Base-by-base conservation (phyloP, 2,888 invertebrate species). In the Drosophila paracracens region DNA sequence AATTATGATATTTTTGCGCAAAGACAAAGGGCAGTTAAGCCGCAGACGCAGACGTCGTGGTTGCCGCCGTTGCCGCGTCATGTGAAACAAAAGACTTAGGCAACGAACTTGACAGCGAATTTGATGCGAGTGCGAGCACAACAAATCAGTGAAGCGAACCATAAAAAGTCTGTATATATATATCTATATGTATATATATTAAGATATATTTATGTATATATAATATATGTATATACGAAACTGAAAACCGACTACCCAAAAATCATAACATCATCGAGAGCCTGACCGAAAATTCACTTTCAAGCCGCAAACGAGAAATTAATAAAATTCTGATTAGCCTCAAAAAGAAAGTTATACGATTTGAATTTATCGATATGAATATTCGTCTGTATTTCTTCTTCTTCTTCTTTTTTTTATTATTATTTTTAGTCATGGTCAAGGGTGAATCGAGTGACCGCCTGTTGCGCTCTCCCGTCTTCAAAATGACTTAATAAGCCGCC, bases 401-500 rank as follows among this genome's bases (percentile, higher is more conserved):
- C 31, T 29, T 43, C 25, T 25, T 36, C 13, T 57, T 16, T 18
- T 36, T 40, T 0, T 33, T 33, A 33, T 25, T 33, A n/a, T 29
- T 10, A n/a, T 35, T 60, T 58, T 61, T 56, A 57, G 64, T 70
- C 79, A 74, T 51, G 79, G 79, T 76, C 74, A 80, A 69, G 77
- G 73, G 77, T 73, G 69, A 77, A 69, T 13, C 62, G 53, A 27
- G 48, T 13, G 16, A 64, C 72, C 76, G 76, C 76, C 75, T 76
- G 72, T 69, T 71, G 76, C 33, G 48, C 35, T 21, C 36, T 18
- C n/a, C 21, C 35, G 51, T 38, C 31, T 29, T 18, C 57, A 38
- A 86, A 88, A 82, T 88, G 82, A 86, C 84, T 88, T 88, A 85
- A 85, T 88, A 86, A 80, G 77, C 85, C 69, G 81, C 73, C 66